A percentile compares a stretch with the other conserved stretches of the same genome.
Evolutionary conservation across 2,797 vertebrate genomes (phyloP).

Genomic region (Aratinga solstitialis): DNA sequence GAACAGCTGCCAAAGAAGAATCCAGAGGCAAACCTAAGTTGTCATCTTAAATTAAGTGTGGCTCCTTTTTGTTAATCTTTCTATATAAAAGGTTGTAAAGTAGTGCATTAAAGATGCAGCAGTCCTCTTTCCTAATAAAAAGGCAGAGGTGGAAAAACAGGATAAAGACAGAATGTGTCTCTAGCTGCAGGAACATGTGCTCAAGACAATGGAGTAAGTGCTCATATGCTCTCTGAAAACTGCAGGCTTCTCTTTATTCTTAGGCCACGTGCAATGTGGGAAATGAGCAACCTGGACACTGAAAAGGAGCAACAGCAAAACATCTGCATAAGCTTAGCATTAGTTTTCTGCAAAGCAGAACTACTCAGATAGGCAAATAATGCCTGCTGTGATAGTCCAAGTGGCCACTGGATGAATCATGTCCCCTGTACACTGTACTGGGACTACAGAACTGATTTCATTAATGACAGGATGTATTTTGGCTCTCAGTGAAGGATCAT

Average conservation of each 20-base stretch:
- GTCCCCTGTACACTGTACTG: not conserved
- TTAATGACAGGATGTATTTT: not conserved
- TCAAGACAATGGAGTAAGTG: not conserved
- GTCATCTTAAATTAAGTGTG: slow-evolving; percentile 72
- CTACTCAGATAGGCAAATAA: not conserved
- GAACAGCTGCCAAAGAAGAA: slow-evolving; percentile 62
- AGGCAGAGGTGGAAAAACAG: not conserved
- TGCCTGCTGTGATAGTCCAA: not conserved
- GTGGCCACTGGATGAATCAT: not conserved
- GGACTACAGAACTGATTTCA: not conserved
- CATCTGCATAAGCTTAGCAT: not conserved
- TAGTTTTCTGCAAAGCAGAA: not conserved
- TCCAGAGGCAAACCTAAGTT: slow-evolving; percentile 66
- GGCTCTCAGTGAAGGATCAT: not conserved
- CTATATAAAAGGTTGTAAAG: slow-evolving; percentile 59
- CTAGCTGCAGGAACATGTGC: not conserved
- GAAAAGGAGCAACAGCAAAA: not conserved
- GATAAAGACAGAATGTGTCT: not conserved
- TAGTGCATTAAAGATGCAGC: slow-evolving; percentile 37
- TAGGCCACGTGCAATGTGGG: not conserved
- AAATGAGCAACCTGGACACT: not conserved
- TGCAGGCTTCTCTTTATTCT: not conserved
- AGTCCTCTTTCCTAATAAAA: not conserved
- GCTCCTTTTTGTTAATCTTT: slow-evolving; percentile 68
- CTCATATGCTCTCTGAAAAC: not conserved